Base-by-base conservation (phyloP, 2,888 invertebrate genomes). In the Geotrupes spiniger region DNA sequence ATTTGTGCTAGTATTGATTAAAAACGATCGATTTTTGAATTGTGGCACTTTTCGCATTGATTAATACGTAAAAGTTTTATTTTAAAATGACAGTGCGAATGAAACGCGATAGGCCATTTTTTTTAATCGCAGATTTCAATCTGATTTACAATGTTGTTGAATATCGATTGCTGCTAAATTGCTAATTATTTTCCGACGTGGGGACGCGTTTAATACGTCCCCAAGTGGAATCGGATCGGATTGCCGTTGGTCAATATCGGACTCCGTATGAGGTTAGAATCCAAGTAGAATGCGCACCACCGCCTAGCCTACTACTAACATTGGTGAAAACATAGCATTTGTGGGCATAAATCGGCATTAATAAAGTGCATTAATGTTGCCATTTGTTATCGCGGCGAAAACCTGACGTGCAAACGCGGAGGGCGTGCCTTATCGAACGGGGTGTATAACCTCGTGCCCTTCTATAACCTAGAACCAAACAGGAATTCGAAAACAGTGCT, bases 401-500 rank as follows among this genome's bases (percentile, higher is more conserved):
- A 27, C 46, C 12, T 26, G 36, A 14, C 36, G 41, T 31, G 41
- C 17, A 37, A 50, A 46, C 11, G 26, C 9, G 21, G 51, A 55
- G 68, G 70, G 69, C 67, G 69, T 68, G 68, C 58, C 68, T 52
- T 56, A 56, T 58, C 49, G 57, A 57, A 57, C 59, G 63, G 64
- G 66, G 68, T 66, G 63, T 56, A 63, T 68, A 67, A 69, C 68
- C 68, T 68, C 65, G 58, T 67, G 65, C 65, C 67, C 69, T 65
- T 63, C 66, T 66, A 59, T 69, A 69, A 69, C 69, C 68, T 68
- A 65, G 60, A 64, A 58, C 48, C 54, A 51, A 56, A 58, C 58
- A 55, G 59, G 57, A 62, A 64, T 60, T 51, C 46, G 51, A 51
- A 53, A 46, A 53, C 52, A 39, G 42, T 31, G 37, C 39, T 44